Evolutionary conservation across 2,113 vertebrate species (phyloP).

Genomic region (Ariopsis seemanni): DNA sequence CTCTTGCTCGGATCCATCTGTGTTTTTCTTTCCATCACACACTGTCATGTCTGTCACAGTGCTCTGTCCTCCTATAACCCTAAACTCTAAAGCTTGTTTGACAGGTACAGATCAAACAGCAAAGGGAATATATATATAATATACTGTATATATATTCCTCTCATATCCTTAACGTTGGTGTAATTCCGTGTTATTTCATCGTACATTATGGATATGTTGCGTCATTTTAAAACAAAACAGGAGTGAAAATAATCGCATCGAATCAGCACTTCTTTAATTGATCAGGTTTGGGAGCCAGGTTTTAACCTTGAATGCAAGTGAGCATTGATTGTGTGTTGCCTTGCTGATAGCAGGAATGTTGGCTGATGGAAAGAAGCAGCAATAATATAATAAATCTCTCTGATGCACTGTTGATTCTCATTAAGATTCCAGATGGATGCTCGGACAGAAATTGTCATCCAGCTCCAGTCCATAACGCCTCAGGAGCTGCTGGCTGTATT

Average conservation of each 20-base stretch:
- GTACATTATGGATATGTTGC: not conserved
- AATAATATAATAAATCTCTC: conserved; percentile 39
- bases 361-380: not conserved
- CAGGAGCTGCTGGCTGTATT: conserved; percentile 19
- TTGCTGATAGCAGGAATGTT: conserved; percentile 43
- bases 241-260: not conserved
- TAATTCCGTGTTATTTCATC: not conserved
- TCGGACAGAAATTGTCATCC: conserved; percentile 16
- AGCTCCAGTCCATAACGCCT: conserved; percentile 16
- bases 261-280: conserved; percentile 20
- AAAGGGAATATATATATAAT: no score
- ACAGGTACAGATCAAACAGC: conserved; percentile 10
- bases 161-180: not conserved
- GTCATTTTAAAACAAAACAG: not conserved
- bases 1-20: conserved; percentile 21
- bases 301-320: conserved; percentile 34
- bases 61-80: not conserved
- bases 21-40: conserved; percentile 23
- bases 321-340: conserved; percentile 45
- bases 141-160: no score
- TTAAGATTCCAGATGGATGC: conserved; percentile 38
- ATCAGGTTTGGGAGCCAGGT: conserved; percentile 16
- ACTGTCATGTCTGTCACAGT: conserved; percentile 30
- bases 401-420: conserved; percentile 38
- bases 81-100: conserved; percentile 16